These are phyloP conservation scores for Melanotaenia boesemani DNA, from an alignment of 2,797 vertebrate genomes.

Conservation along the genomic window DNA sequence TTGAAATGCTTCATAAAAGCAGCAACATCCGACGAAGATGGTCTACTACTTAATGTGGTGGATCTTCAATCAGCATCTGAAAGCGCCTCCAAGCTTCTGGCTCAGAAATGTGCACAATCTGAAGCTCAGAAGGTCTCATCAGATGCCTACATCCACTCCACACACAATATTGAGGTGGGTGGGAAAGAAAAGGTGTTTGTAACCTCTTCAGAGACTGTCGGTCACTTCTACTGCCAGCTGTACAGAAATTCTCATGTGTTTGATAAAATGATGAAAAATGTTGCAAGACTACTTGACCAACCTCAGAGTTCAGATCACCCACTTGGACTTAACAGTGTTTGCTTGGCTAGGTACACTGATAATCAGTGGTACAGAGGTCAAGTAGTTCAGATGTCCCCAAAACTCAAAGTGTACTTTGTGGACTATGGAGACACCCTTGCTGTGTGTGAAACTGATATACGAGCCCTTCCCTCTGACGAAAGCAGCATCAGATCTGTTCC, in stretches of 20 bases:
- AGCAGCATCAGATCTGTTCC: conserved; percentile 82
- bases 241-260: conserved; percentile 79
- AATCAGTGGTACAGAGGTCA: conserved; percentile 88
- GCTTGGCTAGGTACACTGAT: conserved; percentile 87
- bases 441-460: conserved; percentile 77
- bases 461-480: conserved; percentile 79
- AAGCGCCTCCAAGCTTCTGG: conserved; percentile 21
- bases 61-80: conserved; percentile 45
- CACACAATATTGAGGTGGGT: conserved; percentile 82
- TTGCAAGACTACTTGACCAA: conserved; percentile 65
- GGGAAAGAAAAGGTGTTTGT: conserved; percentile 83
- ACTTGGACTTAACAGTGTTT: conserved; percentile 73
- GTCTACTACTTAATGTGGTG: conserved; percentile 43
- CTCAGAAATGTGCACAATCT: conserved; percentile 64
- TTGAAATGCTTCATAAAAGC: conserved; percentile 57
- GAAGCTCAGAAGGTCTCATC: conserved; percentile 66
- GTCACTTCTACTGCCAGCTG: conserved; percentile 90
- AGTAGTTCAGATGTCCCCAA: conserved; percentile 74
- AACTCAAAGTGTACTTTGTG: conserved; percentile 86
- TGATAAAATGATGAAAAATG: conserved; percentile 72
- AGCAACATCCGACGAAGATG: conserved; percentile 47
- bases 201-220: conserved; percentile 80
- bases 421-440: conserved; percentile 88
- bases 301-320: conserved; percentile 42
- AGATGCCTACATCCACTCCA: conserved; percentile 83